Base-by-base conservation (phyloP, 2,888 invertebrate genomes). In the Drosophila hamatofila region DNA sequence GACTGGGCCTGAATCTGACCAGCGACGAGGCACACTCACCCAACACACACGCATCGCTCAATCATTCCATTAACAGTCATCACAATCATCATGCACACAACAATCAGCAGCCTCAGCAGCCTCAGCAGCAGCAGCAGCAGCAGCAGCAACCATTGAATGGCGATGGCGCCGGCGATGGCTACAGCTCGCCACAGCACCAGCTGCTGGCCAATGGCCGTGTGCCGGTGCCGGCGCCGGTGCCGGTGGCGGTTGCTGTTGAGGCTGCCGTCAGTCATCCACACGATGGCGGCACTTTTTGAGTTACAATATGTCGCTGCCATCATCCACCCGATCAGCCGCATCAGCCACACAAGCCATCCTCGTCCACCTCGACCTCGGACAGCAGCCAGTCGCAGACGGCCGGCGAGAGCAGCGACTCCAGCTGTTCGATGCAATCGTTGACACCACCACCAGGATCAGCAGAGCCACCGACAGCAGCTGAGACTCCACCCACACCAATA, bases 281-380 rank as follows among this genome's bases (percentile, higher is more conserved):
- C 73, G 91, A 91, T 91, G 91, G 91, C 87, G 80, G 88, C 92
- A 89, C 91, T 92, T 92, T 91, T 91, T 91, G 91, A 91, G 91
- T 90, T 90, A 89, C 91, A 91, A 91, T 91, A 87, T 91, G 91
- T 92, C 92, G 91, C 91, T 91, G 91, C 90, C 92, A 91, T 89
- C 91, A 90, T 72, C 89, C 78, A 67, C 90, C 75, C 70, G 84
- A 78, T 79, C 90, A 80, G 69, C 80, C 84, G 23, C 85, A 86
- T 72, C 85, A 88, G 73, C 86, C 86, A 75, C 90, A 86, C 65
- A 89, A 85, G 55, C 81, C 90, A 75, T 78, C 84, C 48, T 85
- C 84, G 63, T 87, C 79, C 30, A 81, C 83, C 51, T 88, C 89
- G 39, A 85, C 84, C 2, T 88, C 83, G 48, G 80, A 68, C 56